phyloP scores from a whole-genome alignment of 2,113 vertebrate genomes.

The Castor canadensis region DNA sequence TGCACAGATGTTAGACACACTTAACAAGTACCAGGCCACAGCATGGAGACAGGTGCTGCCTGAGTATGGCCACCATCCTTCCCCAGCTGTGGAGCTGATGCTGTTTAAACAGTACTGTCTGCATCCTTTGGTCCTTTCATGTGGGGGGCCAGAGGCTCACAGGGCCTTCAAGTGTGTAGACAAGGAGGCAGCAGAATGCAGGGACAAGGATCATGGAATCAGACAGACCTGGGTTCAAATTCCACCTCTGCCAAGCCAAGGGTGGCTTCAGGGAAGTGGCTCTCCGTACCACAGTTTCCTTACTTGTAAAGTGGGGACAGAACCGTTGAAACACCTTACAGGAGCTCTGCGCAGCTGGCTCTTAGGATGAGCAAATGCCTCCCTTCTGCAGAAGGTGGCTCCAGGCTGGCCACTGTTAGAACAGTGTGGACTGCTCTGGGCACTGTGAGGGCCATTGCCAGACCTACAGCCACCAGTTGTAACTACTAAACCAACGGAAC shows the following conservation, averaged over 20 bases:
- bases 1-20: not conserved
- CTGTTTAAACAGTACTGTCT: too few relatives aligned
- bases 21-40: not conserved
- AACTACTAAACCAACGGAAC: not conserved
- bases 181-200: not conserved
- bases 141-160: not conserved
- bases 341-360: accelerated
- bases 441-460: not conserved
- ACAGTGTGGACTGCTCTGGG: not conserved
- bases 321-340: not conserved
- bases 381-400: not conserved
- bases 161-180: accelerated
- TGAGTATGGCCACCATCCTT: accelerated
- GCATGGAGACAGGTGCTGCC: accelerated
- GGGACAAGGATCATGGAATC: accelerated
- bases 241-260: not conserved
- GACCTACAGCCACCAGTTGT: accelerated
- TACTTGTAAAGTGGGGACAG: not conserved
- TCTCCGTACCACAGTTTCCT: not conserved
- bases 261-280: not conserved
- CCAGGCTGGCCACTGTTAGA: not conserved
- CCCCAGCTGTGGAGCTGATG: accelerated
- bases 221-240: not conserved
- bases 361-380: not conserved
- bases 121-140: not conserved